Percentiles rank a stretch among this genome's conserved stretches.
Evolutionary conservation across 2,113 vertebrate species (phyloP).

Genomic region (Halichoerus grypus): DNA sequence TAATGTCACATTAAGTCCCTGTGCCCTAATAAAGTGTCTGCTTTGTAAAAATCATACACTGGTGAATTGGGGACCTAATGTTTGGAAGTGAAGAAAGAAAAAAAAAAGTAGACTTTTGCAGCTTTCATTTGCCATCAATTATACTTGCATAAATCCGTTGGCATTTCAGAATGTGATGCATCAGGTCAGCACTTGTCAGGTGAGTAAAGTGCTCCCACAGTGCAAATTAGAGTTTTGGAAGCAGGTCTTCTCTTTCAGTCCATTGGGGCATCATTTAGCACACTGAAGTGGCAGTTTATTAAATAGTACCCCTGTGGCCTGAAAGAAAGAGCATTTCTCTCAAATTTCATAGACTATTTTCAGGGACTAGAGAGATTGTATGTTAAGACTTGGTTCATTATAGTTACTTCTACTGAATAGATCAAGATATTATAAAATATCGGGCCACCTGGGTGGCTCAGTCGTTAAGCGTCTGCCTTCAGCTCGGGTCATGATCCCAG

Average conservation of each 20-base stretch:
- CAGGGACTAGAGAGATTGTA: neutral
- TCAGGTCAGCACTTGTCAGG: constrained; percentile 54
- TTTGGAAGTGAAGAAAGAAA: constrained; percentile 12
- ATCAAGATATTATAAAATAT: constrained; percentile 21
- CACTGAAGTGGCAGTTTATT: constrained; percentile 69
- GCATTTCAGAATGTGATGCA: constrained; percentile 48
- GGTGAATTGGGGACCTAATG: neutral
- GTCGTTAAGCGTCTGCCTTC: too few relatives aligned
- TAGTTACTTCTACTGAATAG: neutral
- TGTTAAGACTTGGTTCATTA: constrained; percentile 10
- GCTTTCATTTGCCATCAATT: constrained; percentile 38
- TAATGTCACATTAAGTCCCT: constrained; percentile 55
- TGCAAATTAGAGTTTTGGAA: constrained; percentile 56
- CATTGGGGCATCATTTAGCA: constrained; percentile 33
- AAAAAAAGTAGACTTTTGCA: neutral
- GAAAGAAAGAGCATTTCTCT: neutral
- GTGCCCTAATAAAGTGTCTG: neutral
- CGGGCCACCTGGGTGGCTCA: too few relatives aligned
- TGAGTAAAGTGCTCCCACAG: constrained; percentile 60
- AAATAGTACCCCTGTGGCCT: constrained; percentile 27
- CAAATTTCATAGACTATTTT: constrained; percentile 13
- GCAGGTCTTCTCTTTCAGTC: constrained; percentile 5
- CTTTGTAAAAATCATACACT: constrained; percentile 51
- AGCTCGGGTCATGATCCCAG: too few relatives aligned
- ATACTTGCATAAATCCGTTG: constrained; percentile 40